Evolutionary conservation across 2,888 invertebrate genomes (phyloP).

Genomic region (Agrypnus murinus): DNA sequence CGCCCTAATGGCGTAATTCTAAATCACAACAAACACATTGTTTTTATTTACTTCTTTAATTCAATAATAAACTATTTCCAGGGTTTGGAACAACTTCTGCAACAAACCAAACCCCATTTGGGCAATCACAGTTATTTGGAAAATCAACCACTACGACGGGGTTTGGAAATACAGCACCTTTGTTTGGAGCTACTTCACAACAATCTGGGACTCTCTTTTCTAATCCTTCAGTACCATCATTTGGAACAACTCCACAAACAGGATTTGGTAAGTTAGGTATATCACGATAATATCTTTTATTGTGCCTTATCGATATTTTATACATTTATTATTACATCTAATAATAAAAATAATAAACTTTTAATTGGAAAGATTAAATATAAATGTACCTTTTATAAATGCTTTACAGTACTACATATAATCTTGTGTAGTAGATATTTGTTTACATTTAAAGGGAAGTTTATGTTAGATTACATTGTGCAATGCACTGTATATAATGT

Average conservation of each 20-base stretch:
- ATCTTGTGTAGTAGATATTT: no score
- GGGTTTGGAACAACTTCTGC: slow-evolving; percentile 60
- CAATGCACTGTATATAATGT: no score
- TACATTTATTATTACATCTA: no score
- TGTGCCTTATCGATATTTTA: no score
- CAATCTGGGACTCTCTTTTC: slow-evolving; percentile 76
- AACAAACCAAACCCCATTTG: slow-evolving; percentile 57
- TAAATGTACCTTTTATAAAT: no score
- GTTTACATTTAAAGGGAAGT: no score
- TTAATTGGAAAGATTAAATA: no score
- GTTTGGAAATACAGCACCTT: slow-evolving; percentile 76
- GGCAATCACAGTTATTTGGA: slow-evolving; percentile 69
- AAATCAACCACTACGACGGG: slow-evolving; percentile 75
- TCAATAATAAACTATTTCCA: slow-evolving; percentile 33
- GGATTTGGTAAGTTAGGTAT: slow-evolving; percentile 65
- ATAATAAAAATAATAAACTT: no score
- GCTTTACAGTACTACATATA: no score
- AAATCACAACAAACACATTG: not conserved
- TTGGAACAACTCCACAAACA: slow-evolving; percentile 74
- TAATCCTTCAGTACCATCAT: slow-evolving; percentile 76
- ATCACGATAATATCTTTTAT: no score
- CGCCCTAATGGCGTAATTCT: no score
- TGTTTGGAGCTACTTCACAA: slow-evolving; percentile 75
- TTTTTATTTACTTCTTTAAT: slow-evolving; percentile 3
- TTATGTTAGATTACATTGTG: no score